phyloP scores from a whole-genome alignment of 2,797 vertebrate species.

The Coregonus ussuriensis region DNA sequence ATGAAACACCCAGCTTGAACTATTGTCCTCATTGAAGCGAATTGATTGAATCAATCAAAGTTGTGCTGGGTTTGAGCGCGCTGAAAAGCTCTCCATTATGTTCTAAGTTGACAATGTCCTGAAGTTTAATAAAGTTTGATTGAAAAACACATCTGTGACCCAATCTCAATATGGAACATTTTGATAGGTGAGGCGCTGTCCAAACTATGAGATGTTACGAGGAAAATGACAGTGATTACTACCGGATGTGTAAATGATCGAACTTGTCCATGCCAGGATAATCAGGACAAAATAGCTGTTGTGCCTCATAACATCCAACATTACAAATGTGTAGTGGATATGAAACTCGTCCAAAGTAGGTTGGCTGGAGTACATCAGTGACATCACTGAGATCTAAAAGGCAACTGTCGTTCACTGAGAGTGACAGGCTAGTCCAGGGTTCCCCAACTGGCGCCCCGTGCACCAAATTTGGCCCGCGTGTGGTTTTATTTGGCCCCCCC shows the following conservation, averaged over 20 bases:
- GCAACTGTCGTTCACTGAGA: background rate
- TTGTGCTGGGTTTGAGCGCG: conserved; percentile 50
- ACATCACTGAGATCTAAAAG: background rate
- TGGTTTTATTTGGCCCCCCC: too few relatives aligned
- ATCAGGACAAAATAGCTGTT: background rate
- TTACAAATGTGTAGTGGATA: background rate
- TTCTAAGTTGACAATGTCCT: background rate
- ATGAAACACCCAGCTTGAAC: conserved; percentile 27
- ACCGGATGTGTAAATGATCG: background rate
- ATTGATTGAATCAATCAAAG: conserved; percentile 68
- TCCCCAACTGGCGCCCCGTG: too few relatives aligned
- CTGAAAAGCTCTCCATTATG: conserved; percentile 53
- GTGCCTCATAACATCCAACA: background rate
- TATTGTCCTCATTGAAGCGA: conserved; percentile 39
- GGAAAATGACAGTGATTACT: background rate
- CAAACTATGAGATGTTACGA: background rate
- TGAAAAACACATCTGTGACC: background rate
- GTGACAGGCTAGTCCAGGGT: background rate
- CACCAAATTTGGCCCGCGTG: too few relatives aligned
- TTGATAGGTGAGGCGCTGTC: background rate
- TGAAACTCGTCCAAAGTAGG: background rate
- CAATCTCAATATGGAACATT: background rate
- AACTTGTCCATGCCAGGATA: background rate
- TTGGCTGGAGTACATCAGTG: background rate
- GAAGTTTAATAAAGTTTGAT: background rate